phyloP scores from a whole-genome alignment of 2,113 vertebrate genomes.

The Gila orcuttii region DNA sequence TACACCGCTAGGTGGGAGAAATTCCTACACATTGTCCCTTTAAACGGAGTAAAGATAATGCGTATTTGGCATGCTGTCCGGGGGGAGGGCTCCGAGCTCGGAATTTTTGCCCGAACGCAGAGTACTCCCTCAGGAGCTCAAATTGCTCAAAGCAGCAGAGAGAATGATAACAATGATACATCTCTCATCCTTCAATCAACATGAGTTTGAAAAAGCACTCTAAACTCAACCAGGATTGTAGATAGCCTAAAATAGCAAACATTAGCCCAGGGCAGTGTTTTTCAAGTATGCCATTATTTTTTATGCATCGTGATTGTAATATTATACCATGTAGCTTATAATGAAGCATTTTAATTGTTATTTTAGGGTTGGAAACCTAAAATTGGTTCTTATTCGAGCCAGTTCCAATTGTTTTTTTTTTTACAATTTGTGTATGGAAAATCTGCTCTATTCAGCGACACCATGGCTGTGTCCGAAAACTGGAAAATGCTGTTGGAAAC shows the following conservation, averaged over 20 bases:
- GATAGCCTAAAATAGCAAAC: background rate
- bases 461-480: too few relatives aligned
- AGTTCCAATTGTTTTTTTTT: background rate
- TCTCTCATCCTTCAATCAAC: conserved; percentile 1
- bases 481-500: too few relatives aligned
- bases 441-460: too few relatives aligned
- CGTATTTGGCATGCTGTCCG: too few relatives aligned
- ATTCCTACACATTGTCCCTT: too few relatives aligned
- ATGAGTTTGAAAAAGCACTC: background rate
- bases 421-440: too few relatives aligned
- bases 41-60: too few relatives aligned
- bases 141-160: background rate
- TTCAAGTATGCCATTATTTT: background rate
- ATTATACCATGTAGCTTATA: background rate
- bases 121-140: background rate
- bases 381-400: background rate
- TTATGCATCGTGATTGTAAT: background rate
- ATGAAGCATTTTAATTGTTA: background rate
- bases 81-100: too few relatives aligned
- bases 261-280: background rate
- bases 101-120: too few relatives aligned
- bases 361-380: background rate
- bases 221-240: background rate
- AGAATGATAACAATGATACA: background rate
- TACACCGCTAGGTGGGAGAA: too few relatives aligned